Conservation (phyloP, 2,888 invertebrate species). For the Chamaedrilus cognettii region DNA sequence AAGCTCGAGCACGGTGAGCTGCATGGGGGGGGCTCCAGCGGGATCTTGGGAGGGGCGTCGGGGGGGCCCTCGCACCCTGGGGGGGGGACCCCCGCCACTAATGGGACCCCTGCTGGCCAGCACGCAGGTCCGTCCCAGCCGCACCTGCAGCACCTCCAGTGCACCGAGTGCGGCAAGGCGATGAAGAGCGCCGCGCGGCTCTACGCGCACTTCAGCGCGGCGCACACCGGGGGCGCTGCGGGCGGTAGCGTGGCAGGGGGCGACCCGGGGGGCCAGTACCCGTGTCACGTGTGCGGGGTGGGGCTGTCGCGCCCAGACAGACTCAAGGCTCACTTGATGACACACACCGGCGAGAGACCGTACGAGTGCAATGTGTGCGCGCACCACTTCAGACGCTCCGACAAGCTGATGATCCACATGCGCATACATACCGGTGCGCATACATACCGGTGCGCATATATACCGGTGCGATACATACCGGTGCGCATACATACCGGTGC, state of each 20-base stretch:
- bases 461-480: no score
- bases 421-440: slow-evolving; percentile 4
- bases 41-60: background rate
- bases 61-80: background rate
- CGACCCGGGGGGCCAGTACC: slow-evolving; percentile 6
- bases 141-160: background rate
- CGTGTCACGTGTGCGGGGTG: slow-evolving; percentile 6
- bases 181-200: slow-evolving; percentile 6
- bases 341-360: slow-evolving; percentile 3
- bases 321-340: slow-evolving; percentile 5
- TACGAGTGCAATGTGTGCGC: slow-evolving; percentile 1
- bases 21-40: background rate
- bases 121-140: no score
- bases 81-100: background rate
- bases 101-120: background rate
- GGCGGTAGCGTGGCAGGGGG: background rate
- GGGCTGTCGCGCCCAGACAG: slow-evolving; percentile 4
- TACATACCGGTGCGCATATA: no score
- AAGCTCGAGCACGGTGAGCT: slow-evolving; percentile 3
- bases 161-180: slow-evolving; percentile 4
- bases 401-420: slow-evolving; percentile 5
- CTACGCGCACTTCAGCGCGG: slow-evolving; percentile 7
- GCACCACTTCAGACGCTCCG: background rate
- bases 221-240: background rate
- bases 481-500: no score